Base-by-base conservation (phyloP, 2,797 vertebrate species). In the Passerculus sandwichensis region DNA sequence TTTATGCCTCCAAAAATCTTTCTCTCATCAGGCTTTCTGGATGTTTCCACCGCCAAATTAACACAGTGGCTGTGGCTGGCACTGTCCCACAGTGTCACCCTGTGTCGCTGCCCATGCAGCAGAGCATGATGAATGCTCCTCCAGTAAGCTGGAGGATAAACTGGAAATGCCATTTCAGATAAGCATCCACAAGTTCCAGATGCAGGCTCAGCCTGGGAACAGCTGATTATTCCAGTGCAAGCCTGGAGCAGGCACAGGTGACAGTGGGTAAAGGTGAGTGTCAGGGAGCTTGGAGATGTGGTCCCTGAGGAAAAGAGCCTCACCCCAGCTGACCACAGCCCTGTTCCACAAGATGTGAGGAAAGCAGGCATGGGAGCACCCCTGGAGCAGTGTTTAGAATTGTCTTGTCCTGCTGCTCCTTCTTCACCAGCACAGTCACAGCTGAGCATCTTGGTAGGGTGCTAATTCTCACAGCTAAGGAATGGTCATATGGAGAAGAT, bases 111-210 rank as follows among this genome's bases (percentile, higher is more conserved):
- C 61, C 60, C 2, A 0, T 36, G 51, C 56, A 62, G 61, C 38
- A 85, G 19, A 78, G 50, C 54, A 70, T 4, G 13, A 26, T 16
- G 65, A 90, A 10, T 9, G 6, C 40, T 93, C 36, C 82, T 40
- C 30, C 12, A 5, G 36, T 36, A 44, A 57, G 26, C 3, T 11
- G 15, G 50, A 36, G 9, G 38, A 48, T 70, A 73, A 84, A 78
- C 86, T 94, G 74, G 71, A 94, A 91, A 78, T 76, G 75, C 38
- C 54, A 64, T 82, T 69, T 94, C 45, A 51, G 78, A 84, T 92
- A 71, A 96, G 4, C 76, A 83, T 79, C 81, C 56, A 21, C 26
- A 83, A 87, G 45, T 16, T 70, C 23, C 45, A 71, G 40, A 64
- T 30, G 42, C 42, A 62, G 36, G 6, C 36, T 71, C 36, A 74